Percentiles rank a stretch among this genome's conserved stretches.
Evolutionary conservation across 2,113 vertebrate species (phyloP).

Genomic region (Eclectus roratus): DNA sequence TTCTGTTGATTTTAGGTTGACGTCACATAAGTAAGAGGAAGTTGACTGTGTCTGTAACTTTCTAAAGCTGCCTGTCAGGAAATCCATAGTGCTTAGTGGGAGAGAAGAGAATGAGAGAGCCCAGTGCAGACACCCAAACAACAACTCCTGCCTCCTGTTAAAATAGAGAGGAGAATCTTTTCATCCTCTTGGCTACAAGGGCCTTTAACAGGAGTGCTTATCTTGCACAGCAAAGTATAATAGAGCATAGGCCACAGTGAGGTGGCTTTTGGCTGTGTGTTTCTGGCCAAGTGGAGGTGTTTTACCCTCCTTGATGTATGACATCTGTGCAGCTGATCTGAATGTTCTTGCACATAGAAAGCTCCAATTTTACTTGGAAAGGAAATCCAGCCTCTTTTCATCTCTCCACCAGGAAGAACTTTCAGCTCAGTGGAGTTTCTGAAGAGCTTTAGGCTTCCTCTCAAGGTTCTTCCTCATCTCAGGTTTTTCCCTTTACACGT

Average conservation of each 20-base stretch:
- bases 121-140: background rate
- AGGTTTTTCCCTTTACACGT: background rate
- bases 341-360: background rate
- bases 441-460: background rate
- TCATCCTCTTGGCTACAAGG: background rate
- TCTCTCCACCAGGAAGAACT: background rate
- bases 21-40: background rate
- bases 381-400: background rate
- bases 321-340: background rate
- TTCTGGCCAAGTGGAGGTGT: background rate
- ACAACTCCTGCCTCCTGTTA: background rate
- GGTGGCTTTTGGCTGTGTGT: constrained; percentile 2
- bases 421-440: background rate
- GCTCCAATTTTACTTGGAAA: background rate
- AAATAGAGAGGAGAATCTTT: background rate
- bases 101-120: background rate
- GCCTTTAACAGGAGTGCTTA: background rate
- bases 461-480: background rate
- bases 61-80: constrained; percentile 19
- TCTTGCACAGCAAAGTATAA: background rate
- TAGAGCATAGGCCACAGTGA: background rate
- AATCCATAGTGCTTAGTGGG: background rate
- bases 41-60: background rate
- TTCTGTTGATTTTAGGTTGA: constrained; percentile 23
- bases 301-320: background rate